Conservation (phyloP, 2,888 invertebrate species). For the Leptinotarsa tumamoca region DNA sequence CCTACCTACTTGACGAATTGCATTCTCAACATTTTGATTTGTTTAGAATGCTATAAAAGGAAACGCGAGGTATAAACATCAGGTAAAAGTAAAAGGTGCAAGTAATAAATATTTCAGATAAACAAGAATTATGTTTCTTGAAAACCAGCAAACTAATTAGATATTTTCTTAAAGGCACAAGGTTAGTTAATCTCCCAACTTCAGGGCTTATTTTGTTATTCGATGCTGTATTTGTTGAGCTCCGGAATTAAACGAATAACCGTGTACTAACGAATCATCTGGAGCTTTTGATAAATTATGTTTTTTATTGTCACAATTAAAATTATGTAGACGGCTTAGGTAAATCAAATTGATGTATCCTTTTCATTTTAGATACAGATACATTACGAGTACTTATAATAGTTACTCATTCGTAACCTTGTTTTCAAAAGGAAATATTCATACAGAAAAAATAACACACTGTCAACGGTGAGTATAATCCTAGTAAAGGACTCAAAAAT, state of each 20-base stretch:
- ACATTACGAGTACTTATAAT: no score
- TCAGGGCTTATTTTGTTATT: slow-evolving; percentile 2
- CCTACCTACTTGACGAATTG: neutral
- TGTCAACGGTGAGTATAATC: no score
- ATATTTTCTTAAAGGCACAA: slow-evolving; percentile 8
- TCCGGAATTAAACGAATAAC: neutral
- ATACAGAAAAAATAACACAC: no score
- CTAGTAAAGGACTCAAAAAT: no score
- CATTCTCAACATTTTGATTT: slow-evolving; percentile 13
- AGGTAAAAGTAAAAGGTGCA: slow-evolving; percentile 25
- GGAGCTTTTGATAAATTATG: no score
- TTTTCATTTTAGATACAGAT: no score
- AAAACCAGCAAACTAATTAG: slow-evolving; percentile 1
- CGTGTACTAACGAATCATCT: neutral
- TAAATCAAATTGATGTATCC: no score
- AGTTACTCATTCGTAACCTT: no score
- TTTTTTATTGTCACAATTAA: no score
- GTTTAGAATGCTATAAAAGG: slow-evolving; percentile 15
- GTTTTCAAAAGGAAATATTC: no score
- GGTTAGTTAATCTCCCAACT: neutral
- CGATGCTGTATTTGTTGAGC: neutral
- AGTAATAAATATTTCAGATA: slow-evolving; percentile 19
- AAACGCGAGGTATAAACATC: slow-evolving; percentile 17
- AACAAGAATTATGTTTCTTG: slow-evolving; percentile 21
- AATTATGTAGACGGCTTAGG: no score